Conservation (phyloP, 1,140 invertebrate species). For the Drosophila bocki region DNA sequence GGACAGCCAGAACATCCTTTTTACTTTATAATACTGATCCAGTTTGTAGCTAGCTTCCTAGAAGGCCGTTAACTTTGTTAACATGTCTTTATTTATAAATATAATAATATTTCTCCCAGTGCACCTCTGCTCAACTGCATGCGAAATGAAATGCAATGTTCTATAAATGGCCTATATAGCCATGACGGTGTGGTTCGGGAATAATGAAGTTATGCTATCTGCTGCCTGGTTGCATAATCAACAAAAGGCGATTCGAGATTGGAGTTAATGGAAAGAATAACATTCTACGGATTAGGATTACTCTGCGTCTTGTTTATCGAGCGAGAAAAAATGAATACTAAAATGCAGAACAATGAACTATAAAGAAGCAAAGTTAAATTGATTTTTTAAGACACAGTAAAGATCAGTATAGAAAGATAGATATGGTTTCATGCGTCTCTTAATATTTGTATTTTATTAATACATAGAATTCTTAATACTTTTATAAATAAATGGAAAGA, state of each 20-base stretch:
- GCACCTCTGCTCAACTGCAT: constrained; percentile 9
- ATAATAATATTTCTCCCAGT: constrained; percentile 1
- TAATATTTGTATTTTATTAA: neutral
- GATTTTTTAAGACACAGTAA: constrained; percentile 10
- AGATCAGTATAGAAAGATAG: neutral
- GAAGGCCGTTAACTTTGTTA: neutral
- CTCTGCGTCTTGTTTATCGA: constrained; percentile 26
- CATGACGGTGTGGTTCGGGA: constrained; percentile 15
- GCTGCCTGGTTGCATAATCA: constrained; percentile 43
- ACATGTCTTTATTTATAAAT: neutral
- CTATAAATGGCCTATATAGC: constrained; percentile 45
- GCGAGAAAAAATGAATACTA: constrained; percentile 27
- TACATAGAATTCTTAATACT: too few species aligned
- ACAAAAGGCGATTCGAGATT: constrained; percentile 9
- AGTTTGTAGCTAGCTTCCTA: neutral
- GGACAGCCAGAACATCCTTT: neutral
- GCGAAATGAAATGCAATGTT: constrained; percentile 48
- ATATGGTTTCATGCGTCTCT: neutral
- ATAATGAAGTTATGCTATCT: constrained; percentile 52
- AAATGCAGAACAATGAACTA: constrained; percentile 27
- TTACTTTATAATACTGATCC: neutral
- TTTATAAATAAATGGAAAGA: constrained; percentile 12
- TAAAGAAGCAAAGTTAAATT: constrained; percentile 11
- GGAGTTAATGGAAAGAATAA: constrained; percentile 27
- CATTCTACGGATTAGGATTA: constrained; percentile 35